These are phyloP conservation scores for Aphidoletes aphidimyza DNA, from an alignment of 2,888 invertebrate genomes.

Conservation along the genomic window DNA sequence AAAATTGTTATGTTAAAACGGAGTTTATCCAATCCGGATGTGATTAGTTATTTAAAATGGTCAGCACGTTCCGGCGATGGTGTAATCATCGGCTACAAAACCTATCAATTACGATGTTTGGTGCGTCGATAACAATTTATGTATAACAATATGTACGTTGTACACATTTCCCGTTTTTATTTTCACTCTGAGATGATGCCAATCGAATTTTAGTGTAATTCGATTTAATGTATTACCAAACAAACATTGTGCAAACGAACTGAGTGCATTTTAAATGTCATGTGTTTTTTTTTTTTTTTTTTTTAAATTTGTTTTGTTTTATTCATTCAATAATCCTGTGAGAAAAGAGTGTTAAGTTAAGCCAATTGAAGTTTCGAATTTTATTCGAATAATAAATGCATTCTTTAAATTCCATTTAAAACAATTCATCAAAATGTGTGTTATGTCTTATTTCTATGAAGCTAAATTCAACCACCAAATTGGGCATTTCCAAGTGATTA, in stretches of 20 bases:
- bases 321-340: neutral
- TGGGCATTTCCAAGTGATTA: too few relatives aligned
- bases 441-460: too few relatives aligned
- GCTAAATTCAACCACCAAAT: too few relatives aligned
- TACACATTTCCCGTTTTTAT: neutral
- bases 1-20: slow-evolving; percentile 1
- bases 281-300: neutral
- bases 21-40: slow-evolving; percentile 23
- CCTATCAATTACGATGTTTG: slow-evolving; percentile 27
- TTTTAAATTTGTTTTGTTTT: neutral
- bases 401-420: too few relatives aligned
- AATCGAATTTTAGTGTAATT: too few relatives aligned
- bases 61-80: slow-evolving; percentile 52
- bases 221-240: too few relatives aligned
- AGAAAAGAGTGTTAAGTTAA: too few relatives aligned
- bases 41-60: slow-evolving; percentile 53
- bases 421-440: too few relatives aligned
- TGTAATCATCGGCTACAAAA: slow-evolving; percentile 53
- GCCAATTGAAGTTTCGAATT: too few relatives aligned
- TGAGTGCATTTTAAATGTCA: neutral
- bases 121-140: slow-evolving; percentile 20
- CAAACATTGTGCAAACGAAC: slow-evolving; percentile 10
- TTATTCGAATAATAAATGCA: too few relatives aligned
- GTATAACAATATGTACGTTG: neutral
- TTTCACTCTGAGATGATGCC: too few relatives aligned